These are phyloP conservation scores for Papilio glaucus DNA, from an alignment of 1,140 invertebrate genomes.

Conservation along the genomic window DNA sequence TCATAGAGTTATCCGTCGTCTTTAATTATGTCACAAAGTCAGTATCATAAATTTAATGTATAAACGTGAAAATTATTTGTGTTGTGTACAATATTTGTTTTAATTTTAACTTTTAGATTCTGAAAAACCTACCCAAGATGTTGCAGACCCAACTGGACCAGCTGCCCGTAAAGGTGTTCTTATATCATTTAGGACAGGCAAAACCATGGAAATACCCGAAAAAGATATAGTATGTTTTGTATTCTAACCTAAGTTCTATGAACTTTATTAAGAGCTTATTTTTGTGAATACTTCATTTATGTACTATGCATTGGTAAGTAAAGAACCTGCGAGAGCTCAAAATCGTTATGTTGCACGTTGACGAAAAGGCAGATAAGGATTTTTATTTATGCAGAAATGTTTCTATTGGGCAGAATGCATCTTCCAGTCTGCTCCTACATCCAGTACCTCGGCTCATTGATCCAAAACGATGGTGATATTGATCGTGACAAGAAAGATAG, in stretches of 20 bases:
- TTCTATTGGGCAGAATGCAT: too few relatives aligned
- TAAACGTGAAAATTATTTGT: slow-evolving; percentile 77
- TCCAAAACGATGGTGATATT: too few relatives aligned
- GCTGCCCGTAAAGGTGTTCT: slow-evolving; percentile 89
- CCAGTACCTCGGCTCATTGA: too few relatives aligned
- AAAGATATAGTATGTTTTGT: slow-evolving; percentile 88
- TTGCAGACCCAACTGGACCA: slow-evolving; percentile 89
- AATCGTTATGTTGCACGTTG: too few relatives aligned
- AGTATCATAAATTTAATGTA: slow-evolving; percentile 68
- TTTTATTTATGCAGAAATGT: too few relatives aligned
- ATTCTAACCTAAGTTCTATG: slow-evolving; percentile 13
- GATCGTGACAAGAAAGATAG: too few relatives aligned
- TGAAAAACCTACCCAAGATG: slow-evolving; percentile 82
- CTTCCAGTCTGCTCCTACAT: too few relatives aligned
- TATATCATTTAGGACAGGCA: slow-evolving; percentile 91
- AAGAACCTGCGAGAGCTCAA: too few relatives aligned
- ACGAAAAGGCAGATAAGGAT: too few relatives aligned
- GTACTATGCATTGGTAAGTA: too few relatives aligned
- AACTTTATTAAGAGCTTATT: background rate
- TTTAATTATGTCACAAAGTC: slow-evolving; percentile 69
- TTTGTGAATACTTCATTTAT: background rate
- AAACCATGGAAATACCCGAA: slow-evolving; percentile 93
- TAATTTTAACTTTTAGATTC: slow-evolving; percentile 63
- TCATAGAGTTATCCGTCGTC: slow-evolving; percentile 19
- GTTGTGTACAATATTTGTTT: slow-evolving; percentile 14